These are phyloP conservation scores for Onychorhynchus coronatus DNA, from an alignment of 2,113 vertebrate genomes.

Conservation along the genomic window DNA sequence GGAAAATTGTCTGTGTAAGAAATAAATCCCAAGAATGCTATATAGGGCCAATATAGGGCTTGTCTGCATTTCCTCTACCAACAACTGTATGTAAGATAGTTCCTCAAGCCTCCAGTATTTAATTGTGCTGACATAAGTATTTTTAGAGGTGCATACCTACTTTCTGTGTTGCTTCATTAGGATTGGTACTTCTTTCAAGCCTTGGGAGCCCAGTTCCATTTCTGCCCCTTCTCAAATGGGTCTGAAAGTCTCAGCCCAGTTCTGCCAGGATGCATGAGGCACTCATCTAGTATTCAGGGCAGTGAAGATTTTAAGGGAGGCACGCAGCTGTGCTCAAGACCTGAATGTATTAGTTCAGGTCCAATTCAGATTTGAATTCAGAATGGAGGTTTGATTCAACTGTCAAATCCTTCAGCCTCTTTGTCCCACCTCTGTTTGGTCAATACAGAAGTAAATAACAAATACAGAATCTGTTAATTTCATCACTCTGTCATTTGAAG, in stretches of 20 bases:
- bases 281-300: not conserved
- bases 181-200: not conserved
- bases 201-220: not conserved
- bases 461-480: not conserved
- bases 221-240: not conserved
- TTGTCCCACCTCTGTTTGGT: not conserved
- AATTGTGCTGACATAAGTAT: not conserved
- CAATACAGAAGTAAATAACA: not conserved
- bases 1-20: not conserved
- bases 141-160: not conserved
- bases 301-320: not conserved
- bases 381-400: not conserved
- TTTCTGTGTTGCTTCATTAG: not conserved
- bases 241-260: not conserved
- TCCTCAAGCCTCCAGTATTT: not conserved
- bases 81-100: not conserved
- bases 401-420: not conserved
- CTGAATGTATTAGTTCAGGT: not conserved
- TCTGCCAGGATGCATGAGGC: not conserved
- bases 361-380: not conserved
- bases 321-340: not conserved
- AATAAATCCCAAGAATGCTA: not conserved
- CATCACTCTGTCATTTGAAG: not conserved
- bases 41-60: not conserved
- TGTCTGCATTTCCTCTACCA: not conserved